Evolutionary conservation across 1,140 invertebrate species (phyloP).

Genomic region (Megalopta genalis): DNA sequence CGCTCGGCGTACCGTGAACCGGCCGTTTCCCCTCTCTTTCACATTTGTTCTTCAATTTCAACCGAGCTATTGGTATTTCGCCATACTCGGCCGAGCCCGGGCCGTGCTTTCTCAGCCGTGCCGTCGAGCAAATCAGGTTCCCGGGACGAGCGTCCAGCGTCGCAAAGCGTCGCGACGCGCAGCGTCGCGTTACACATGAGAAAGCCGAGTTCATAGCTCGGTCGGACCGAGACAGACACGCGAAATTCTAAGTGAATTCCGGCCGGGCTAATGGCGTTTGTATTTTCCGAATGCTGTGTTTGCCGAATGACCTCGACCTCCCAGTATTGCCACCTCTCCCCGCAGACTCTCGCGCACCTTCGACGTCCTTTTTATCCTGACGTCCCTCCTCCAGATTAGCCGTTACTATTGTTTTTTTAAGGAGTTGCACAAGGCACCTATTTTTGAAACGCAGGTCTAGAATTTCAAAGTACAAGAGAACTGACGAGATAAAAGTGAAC

Average conservation of each 20-base stretch:
- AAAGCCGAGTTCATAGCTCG: too few species aligned
- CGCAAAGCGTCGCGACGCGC: not conserved
- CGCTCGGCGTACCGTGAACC: constrained; percentile 30
- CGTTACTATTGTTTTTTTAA: too few species aligned
- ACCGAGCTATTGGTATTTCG: constrained; percentile 22
- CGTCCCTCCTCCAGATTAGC: not conserved
- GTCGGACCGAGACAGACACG: not conserved
- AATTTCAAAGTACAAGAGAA: too few species aligned
- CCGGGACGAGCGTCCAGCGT: not conserved
- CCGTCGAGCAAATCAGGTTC: constrained; percentile 18
- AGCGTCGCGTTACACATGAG: not conserved
- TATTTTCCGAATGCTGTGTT: not conserved
- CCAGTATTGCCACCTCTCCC: too few species aligned
- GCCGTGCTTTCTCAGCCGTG: constrained; percentile 4
- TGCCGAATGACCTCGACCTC: too few species aligned
- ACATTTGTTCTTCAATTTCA: constrained; percentile 13
- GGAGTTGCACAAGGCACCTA: too few species aligned
- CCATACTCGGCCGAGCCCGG: not conserved
- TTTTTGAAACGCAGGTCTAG: too few species aligned
- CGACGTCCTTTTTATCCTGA: not conserved
- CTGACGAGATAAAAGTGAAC: too few species aligned
- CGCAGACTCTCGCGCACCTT: too few species aligned
- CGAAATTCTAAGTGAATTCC: constrained; percentile 24
- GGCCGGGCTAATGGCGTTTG: constrained; percentile 17
- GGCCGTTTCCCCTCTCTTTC: not conserved